A percentile compares a stretch with the other conserved stretches of the same genome.
Evolutionary conservation across 1,140 invertebrate genomes (phyloP).

Genomic region (Leptoteleia sp.): DNA sequence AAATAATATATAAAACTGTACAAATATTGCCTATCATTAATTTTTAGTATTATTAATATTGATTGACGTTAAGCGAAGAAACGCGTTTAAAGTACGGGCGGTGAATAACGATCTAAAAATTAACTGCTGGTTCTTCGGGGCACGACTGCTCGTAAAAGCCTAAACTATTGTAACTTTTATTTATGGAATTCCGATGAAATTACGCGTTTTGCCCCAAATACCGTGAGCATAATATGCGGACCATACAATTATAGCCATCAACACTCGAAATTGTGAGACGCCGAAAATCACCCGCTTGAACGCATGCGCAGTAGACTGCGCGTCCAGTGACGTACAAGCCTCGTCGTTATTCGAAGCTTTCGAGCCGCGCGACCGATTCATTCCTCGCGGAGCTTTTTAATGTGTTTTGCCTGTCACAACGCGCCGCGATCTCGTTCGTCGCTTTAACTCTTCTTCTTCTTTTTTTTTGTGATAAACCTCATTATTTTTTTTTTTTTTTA

Average conservation of each 20-base stretch:
- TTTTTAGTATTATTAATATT: no score
- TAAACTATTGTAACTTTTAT: constrained; percentile 55
- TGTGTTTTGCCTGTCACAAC: constrained; percentile 23
- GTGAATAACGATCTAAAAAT: no score
- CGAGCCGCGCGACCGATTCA: constrained; percentile 25
- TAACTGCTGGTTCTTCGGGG: background rate
- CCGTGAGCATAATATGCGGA: constrained; percentile 37
- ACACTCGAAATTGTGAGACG: constrained; percentile 38
- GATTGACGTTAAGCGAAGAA: no score
- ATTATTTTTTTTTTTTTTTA: no score
- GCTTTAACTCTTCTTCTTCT: no score
- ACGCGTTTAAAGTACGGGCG: no score
- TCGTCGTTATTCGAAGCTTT: constrained; percentile 32
- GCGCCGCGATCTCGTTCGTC: background rate
- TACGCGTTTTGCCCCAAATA: constrained; percentile 54
- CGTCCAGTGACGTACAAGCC: constrained; percentile 34
- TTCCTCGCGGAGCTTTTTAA: constrained; percentile 37
- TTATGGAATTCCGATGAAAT: constrained; percentile 34
- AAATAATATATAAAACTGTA: no score
- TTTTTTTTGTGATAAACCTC: constrained; percentile 15
- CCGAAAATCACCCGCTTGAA: constrained; percentile 17
- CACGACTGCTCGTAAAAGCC: constrained; percentile 6
- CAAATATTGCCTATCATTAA: no score
- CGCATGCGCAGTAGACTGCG: constrained; percentile 37
- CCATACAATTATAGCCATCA: constrained; percentile 59